These are phyloP conservation scores for Chydorus sphaericus DNA, from an alignment of 2,888 invertebrate genomes.

Conservation along the genomic window DNA sequence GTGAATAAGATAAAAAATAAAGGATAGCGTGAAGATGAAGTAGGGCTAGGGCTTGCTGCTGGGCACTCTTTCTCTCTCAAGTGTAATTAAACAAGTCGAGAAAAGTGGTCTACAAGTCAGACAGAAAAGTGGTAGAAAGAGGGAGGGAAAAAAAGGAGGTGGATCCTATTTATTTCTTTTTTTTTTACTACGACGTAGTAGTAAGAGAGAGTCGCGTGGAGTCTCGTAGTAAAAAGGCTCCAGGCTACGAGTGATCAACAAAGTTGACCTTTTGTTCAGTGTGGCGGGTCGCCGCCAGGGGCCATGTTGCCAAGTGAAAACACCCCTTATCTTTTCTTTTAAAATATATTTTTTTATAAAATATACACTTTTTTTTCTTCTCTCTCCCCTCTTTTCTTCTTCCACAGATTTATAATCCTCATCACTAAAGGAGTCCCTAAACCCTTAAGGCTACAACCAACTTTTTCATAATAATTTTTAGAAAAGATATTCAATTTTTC, in stretches of 20 bases:
- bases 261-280: conserved; percentile 1
- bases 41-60: no score
- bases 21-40: no score
- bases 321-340: background rate
- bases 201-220: background rate
- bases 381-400: background rate
- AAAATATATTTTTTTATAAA: background rate
- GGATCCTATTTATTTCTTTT: no score
- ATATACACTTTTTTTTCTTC: background rate
- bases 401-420: background rate
- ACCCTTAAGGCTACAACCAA: background rate
- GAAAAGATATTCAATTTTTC: background rate
- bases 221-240: background rate
- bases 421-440: conserved; percentile 5
- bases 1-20: no score
- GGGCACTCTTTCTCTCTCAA: no score
- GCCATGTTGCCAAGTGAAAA: no score
- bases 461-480: background rate
- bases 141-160: no score
- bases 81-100: no score
- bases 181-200: conserved; percentile 1
- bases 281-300: background rate
- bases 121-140: no score
- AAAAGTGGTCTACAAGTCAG: no score
- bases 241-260: background rate